Evolutionary conservation across 1,140 invertebrate species (phyloP).

Genomic region (Gerris buenoi): DNA sequence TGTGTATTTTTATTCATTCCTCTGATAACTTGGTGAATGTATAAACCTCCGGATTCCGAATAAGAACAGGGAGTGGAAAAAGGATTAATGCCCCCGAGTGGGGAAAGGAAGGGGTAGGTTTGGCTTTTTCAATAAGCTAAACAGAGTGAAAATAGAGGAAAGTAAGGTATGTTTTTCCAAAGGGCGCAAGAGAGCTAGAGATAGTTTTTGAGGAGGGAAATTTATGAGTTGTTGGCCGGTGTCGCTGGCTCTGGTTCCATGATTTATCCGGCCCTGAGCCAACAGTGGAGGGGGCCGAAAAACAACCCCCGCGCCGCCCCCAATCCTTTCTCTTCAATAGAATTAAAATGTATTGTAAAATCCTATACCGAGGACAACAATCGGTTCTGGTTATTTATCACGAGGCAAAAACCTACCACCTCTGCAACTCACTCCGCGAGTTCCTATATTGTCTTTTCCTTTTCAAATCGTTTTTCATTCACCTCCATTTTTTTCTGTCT

Average conservation of each 20-base stretch:
- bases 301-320: background rate
- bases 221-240: background rate
- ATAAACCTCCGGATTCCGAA: background rate
- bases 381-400: background rate
- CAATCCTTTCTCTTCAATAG: background rate
- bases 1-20: background rate
- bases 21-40: background rate
- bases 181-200: background rate
- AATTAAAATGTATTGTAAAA: constrained; percentile 6
- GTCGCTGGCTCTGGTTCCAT: background rate
- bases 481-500: background rate
- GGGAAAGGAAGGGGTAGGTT: too few relatives aligned
- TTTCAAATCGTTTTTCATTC: background rate
- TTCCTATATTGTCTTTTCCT: constrained; percentile 3
- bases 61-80: background rate
- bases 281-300: background rate
- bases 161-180: background rate
- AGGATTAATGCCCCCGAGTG: background rate
- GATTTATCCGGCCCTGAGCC: background rate
- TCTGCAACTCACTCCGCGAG: background rate
- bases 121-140: background rate
- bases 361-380: background rate
- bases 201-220: background rate
- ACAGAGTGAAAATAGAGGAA: too few relatives aligned
- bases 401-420: background rate